A percentile compares a stretch with the other conserved stretches of the same genome.
phyloP scores from a whole-genome alignment of 2,888 invertebrate genomes.

The Hyppa rectilinea region DNA sequence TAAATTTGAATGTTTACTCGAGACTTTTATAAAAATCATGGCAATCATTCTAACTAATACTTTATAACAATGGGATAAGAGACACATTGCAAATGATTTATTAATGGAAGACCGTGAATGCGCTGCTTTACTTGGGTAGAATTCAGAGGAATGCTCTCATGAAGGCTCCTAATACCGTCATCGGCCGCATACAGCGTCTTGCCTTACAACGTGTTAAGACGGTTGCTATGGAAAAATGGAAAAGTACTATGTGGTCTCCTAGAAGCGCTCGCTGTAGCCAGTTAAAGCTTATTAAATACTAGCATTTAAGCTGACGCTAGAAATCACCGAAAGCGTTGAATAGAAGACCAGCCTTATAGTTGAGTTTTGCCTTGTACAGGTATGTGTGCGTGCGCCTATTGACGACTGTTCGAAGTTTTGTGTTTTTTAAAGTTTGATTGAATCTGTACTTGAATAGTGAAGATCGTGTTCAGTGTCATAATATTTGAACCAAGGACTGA shows the following conservation, averaged over 20 bases:
- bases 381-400: conserved; percentile 7
- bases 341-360: not conserved
- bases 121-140: not conserved
- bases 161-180: not conserved
- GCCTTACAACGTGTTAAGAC: not conserved
- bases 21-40: not conserved
- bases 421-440: conserved; percentile 30
- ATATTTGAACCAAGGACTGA: conserved; percentile 46
- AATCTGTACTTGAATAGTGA: conserved; percentile 33
- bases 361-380: not conserved
- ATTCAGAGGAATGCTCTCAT: conserved; percentile 3
- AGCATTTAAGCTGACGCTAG: not conserved
- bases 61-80: not conserved
- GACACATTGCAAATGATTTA: not conserved
- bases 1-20: not conserved
- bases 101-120: not conserved
- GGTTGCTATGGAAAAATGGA: conserved; percentile 1
- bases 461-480: conserved; percentile 50
- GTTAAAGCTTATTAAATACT: not conserved
- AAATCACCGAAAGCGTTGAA: not conserved
- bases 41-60: not conserved
- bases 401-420: conserved; percentile 15
- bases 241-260: not conserved
- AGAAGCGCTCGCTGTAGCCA: not conserved
- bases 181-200: not conserved